Conservation (phyloP, 1,140 invertebrate species). For the Aphaenogaster ashmeadi region DNA sequence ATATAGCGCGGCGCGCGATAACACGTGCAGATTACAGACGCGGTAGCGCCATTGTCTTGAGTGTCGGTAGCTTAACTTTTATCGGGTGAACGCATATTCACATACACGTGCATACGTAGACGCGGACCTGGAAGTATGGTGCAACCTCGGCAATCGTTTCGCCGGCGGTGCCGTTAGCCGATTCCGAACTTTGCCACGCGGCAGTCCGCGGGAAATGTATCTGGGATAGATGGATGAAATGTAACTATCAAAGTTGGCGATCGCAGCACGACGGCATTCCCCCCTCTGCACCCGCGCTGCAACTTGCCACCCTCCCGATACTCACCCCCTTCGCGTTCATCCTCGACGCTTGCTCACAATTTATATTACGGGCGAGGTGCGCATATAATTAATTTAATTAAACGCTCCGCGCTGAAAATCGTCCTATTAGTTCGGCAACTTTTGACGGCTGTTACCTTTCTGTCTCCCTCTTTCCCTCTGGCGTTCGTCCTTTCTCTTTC, state of each 20-base stretch:
- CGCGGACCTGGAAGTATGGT: constrained; percentile 37
- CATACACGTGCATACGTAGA: background rate
- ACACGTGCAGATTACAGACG: constrained; percentile 57
- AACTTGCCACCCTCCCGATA: constrained; percentile 65
- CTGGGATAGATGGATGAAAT: constrained; percentile 84
- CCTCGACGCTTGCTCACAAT: constrained; percentile 83
- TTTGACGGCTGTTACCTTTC: constrained; percentile 80
- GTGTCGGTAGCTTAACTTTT: constrained; percentile 71
- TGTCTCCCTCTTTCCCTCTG: constrained; percentile 51
- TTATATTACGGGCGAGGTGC: constrained; percentile 85
- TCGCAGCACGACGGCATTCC: constrained; percentile 80
- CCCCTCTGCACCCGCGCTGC: constrained; percentile 43
- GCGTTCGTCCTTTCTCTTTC: constrained; percentile 64
- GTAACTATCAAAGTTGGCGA: constrained; percentile 87
- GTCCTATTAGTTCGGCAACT: constrained; percentile 86
- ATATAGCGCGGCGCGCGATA: constrained; percentile 51
- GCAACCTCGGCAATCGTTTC: constrained; percentile 49
- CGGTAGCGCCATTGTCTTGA: constrained; percentile 66
- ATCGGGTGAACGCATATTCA: constrained; percentile 66
- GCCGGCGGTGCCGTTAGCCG: constrained; percentile 64
- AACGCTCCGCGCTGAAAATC: constrained; percentile 85
- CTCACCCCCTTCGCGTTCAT: constrained; percentile 72
- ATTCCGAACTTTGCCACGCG: constrained; percentile 75
- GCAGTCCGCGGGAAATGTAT: constrained; percentile 78
- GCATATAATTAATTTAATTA: constrained; percentile 88